A percentile compares a stretch with the other conserved stretches of the same genome.
Conservation (phyloP, 1,140 invertebrate genomes). For the Orius laevigatus region DNA sequence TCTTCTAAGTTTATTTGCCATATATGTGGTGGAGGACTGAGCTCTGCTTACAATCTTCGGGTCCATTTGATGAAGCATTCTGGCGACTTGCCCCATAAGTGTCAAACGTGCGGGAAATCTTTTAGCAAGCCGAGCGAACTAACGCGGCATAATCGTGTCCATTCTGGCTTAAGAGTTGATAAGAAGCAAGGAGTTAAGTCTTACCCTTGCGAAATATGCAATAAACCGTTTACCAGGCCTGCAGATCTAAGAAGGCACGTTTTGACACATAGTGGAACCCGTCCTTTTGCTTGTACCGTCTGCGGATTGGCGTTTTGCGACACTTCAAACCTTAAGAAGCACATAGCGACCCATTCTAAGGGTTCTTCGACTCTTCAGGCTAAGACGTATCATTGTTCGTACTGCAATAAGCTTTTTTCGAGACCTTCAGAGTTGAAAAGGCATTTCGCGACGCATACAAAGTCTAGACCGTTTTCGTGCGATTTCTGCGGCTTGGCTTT, state of each 20-base stretch:
- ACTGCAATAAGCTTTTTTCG: slow-evolving; percentile 5
- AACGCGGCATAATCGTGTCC: slow-evolving; percentile 16
- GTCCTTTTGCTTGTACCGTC: slow-evolving; percentile 6
- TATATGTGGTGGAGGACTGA: slow-evolving; percentile 25
- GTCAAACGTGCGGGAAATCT: slow-evolving; percentile 36
- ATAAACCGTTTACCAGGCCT: slow-evolving; percentile 4
- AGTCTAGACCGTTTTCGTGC: slow-evolving; percentile 4
- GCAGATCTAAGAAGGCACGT: slow-evolving; percentile 7
- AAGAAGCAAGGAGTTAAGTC: background rate
- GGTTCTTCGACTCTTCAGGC: background rate
- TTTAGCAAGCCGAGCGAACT: slow-evolving; percentile 23
- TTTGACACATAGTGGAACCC: background rate
- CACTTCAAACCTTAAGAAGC: slow-evolving; percentile 10
- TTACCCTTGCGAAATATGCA: slow-evolving; percentile 3
- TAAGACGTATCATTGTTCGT: too few relatives aligned
- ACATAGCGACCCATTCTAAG: background rate
- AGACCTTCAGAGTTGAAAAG: slow-evolving; percentile 4
- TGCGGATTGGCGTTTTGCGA: slow-evolving; percentile 10
- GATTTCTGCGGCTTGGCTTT: slow-evolving; percentile 11
- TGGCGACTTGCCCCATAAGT: slow-evolving; percentile 36
- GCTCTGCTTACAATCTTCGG: slow-evolving; percentile 27
- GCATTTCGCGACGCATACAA: slow-evolving; percentile 6
- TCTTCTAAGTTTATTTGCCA: slow-evolving; percentile 20
- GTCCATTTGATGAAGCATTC: slow-evolving; percentile 31
- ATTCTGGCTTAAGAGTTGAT: background rate